Conservation (phyloP, 1,140 invertebrate genomes). For the Cydia fagiglandana region DNA sequence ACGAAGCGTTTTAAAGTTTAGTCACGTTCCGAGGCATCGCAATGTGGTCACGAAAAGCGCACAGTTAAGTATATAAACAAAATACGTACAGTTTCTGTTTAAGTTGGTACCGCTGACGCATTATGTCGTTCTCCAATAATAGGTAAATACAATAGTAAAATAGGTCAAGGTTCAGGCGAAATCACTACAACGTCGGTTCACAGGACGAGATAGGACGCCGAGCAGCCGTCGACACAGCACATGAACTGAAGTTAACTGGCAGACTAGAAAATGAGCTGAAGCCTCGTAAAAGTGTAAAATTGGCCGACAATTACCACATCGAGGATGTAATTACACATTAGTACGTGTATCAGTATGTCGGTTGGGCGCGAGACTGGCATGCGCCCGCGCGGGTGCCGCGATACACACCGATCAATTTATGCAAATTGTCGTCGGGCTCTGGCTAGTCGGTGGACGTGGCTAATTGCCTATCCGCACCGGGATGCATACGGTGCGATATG, state of each 20-base stretch:
- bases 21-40: constrained; percentile 33
- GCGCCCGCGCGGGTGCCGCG: constrained; percentile 49
- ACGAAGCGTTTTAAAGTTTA: constrained; percentile 31
- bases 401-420: constrained; percentile 67
- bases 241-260: constrained; percentile 43
- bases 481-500: constrained; percentile 35
- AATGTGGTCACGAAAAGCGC: constrained; percentile 12
- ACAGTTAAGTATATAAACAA: constrained; percentile 34
- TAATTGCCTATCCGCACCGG: constrained; percentile 58
- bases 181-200: constrained; percentile 56
- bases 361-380: constrained; percentile 68
- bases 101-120: constrained; percentile 75
- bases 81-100: constrained; percentile 74
- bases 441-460: constrained; percentile 46
- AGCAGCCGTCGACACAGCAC: constrained; percentile 27
- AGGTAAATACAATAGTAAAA: constrained; percentile 39
- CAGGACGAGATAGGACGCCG: constrained; percentile 47
- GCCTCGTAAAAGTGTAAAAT: constrained; percentile 52
- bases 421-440: constrained; percentile 68
- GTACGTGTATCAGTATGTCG: constrained; percentile 71
- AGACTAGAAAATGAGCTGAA: constrained; percentile 48
- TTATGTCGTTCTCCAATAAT: constrained; percentile 44
- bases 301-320: constrained; percentile 50
- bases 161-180: constrained; percentile 43
- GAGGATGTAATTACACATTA: constrained; percentile 70